Evolutionary conservation across 2,888 invertebrate species (phyloP), one percentile per base, ranked within the genome.

Genomic region (Brachylomia viminalis): DNA sequence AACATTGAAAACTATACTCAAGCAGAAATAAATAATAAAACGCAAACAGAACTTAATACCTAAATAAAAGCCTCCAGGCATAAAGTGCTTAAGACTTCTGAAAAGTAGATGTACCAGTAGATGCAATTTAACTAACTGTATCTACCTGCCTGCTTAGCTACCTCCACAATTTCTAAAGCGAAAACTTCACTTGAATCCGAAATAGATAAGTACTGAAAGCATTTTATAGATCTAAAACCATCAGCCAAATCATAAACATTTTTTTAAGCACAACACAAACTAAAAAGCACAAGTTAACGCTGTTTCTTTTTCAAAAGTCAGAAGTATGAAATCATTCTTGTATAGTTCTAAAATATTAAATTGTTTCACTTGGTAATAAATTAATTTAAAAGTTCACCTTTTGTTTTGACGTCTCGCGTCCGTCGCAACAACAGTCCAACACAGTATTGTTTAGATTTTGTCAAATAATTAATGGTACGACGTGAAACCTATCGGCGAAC

Each of bases 381-480:
- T 59, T 45, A 59, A 71, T 54, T 33, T 47, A 52, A 56, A 38
- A n/a, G 49, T 69, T 62, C 65, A 61, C 68, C 56, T 68, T 75
- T 84, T 66, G 80, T 84, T 84, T 79, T 76, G 38, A 67, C 62
- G 69, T 70, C 84, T 7, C 33, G 72, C 54, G 72, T 38, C 56
- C 72, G 54, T 54, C 27, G 38, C 72, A 72, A 75, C 58, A 70
- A 66, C 52, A 58, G 49, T 33, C 61, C 52, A 56, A 58, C 72
- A 70, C 80, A 11, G 66, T 66, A 84, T 78, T 81, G 83, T 79
- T 73, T 71, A 42, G 71, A 75, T 69, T 38, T 84, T 67, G 71
- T 68, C 20, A 69, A 69, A 72, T 74, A 69, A 72, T 74, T 65
- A 74, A 84, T 72, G 58, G 72, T 27, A 69, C 72, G 58, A 30